Conservation (phyloP, 2,888 invertebrate genomes). For the Gortyna flavago region DNA sequence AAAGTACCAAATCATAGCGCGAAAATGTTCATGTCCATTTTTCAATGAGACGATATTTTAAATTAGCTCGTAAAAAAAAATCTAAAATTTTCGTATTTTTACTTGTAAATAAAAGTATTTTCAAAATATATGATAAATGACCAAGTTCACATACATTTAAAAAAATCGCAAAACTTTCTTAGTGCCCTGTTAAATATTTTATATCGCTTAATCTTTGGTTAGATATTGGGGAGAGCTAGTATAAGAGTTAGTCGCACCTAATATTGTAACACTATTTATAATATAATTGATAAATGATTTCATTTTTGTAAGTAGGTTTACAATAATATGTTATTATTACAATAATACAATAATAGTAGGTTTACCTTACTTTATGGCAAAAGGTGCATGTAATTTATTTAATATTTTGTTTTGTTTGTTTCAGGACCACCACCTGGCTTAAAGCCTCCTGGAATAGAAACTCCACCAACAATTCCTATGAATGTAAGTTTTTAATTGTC, state of each 20-base stretch:
- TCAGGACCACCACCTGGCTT: slow-evolving; percentile 79
- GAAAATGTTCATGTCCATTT: not conserved
- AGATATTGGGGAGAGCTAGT: not conserved
- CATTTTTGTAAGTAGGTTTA: too few relatives aligned
- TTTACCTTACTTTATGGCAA: slow-evolving; percentile 2
- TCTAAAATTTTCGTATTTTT: not conserved
- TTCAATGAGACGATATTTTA: not conserved
- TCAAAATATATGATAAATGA: not conserved
- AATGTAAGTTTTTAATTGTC: slow-evolving; percentile 75
- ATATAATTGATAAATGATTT: too few relatives aligned
- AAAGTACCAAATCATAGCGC: not conserved
- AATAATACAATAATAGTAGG: too few relatives aligned
- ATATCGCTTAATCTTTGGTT: not conserved
- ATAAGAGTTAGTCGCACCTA: not conserved
- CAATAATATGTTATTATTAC: too few relatives aligned
- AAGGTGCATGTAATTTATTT: slow-evolving; percentile 7
- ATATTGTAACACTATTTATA: not conserved
- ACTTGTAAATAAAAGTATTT: not conserved
- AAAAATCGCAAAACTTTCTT: not conserved
- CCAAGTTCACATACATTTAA: not conserved
- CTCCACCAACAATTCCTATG: slow-evolving; percentile 75
- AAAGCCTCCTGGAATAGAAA: slow-evolving; percentile 86
- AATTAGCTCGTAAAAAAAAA: not conserved
- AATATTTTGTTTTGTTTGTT: slow-evolving; percentile 76
- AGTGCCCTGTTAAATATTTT: not conserved